phyloP scores from a whole-genome alignment of 2,113 vertebrate genomes.

The Glaucidium brasilianum region DNA sequence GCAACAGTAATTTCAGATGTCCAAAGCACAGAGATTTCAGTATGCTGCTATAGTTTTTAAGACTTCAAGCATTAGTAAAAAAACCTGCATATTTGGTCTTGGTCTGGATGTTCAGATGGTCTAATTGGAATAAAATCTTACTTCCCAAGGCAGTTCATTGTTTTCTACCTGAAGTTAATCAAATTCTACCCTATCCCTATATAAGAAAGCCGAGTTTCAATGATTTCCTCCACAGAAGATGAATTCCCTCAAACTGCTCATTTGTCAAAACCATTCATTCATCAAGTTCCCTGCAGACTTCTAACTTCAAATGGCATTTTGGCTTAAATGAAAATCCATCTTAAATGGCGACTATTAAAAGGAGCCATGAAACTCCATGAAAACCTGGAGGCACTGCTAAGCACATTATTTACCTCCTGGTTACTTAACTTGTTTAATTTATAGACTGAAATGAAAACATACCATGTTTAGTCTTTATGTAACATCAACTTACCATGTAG shows the following conservation, averaged over 20 bases:
- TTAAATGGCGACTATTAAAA: not conserved
- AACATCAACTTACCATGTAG: not conserved
- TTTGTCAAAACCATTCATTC: not conserved
- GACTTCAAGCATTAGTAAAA: not conserved
- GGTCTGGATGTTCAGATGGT: not conserved
- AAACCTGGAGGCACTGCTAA: not conserved
- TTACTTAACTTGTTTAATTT: not conserved
- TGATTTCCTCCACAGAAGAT: not conserved
- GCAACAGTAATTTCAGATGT: not conserved
- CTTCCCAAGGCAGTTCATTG: not conserved
- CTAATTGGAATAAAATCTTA: not conserved
- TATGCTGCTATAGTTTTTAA: not conserved
- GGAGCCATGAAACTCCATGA: not conserved
- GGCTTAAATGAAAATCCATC: not conserved
- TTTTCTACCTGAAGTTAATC: not conserved
- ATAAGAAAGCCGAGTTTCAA: not conserved
- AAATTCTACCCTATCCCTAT: not conserved
- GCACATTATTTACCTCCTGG: not conserved
- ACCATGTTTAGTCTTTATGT: fast-evolving
- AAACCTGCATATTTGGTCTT: not conserved
- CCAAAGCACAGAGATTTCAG: not conserved
- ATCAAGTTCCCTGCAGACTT: not conserved
- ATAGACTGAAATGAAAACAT: not conserved
- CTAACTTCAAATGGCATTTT: not conserved
- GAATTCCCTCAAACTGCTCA: not conserved